A percentile compares a stretch with the other conserved stretches of the same genome.
phyloP scores from a whole-genome alignment of 2,113 vertebrate genomes.

The Hippocampus mohnikei region DNA sequence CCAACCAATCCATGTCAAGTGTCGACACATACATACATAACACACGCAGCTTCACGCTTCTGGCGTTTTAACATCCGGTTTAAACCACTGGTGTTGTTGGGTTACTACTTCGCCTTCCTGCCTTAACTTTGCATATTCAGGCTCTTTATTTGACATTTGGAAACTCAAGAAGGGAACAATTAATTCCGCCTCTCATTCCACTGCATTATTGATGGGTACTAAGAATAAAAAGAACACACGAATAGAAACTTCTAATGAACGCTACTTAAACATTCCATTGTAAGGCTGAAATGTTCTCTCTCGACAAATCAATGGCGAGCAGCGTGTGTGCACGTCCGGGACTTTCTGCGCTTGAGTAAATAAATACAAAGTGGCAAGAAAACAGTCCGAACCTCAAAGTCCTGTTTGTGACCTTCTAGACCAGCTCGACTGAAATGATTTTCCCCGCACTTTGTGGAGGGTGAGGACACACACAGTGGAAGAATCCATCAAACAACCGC shows the following conservation, averaged over 20 bases:
- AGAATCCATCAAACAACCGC: not conserved
- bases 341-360: not conserved
- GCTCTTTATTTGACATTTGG: not conserved
- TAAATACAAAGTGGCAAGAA: not conserved
- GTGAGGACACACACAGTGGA: not conserved
- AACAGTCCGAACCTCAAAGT: not conserved
- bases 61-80: not conserved
- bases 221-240: slow-evolving; percentile 2
- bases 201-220: not conserved
- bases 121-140: not conserved
- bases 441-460: too few relatives aligned
- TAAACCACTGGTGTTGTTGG: not conserved
- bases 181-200: slow-evolving; percentile 1
- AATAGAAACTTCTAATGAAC: not conserved
- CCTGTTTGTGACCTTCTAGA: not conserved
- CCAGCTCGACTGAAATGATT: too few relatives aligned
- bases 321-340: not conserved
- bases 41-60: too few relatives aligned
- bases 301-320: not conserved
- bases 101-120: not conserved
- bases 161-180: not conserved
- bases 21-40: too few relatives aligned
- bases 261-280: not conserved
- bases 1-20: too few relatives aligned
- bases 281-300: not conserved